Conservation (phyloP, 2,797 vertebrate species). For the Microcaecilia unicolor region DNA sequence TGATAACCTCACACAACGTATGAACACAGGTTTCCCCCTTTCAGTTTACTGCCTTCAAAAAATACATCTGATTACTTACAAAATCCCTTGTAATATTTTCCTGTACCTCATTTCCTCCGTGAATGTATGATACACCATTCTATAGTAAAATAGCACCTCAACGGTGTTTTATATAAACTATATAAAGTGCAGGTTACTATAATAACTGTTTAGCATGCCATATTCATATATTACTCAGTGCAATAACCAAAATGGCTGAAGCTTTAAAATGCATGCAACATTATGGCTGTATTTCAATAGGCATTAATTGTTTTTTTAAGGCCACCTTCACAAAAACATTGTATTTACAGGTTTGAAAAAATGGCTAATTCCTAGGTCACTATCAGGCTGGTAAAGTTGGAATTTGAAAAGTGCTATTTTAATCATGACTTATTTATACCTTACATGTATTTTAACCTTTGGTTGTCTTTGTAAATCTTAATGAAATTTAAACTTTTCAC, state of each 20-base stretch:
- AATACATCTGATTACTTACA: conserved; percentile 23
- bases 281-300: no score
- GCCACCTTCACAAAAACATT: conserved; percentile 35
- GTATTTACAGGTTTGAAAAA: conserved; percentile 46
- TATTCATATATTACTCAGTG: conserved; percentile 64
- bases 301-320: conserved; percentile 15
- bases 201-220: conserved; percentile 51
- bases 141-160: conserved; percentile 60
- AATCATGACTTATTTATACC: no score
- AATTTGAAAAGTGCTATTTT: no score
- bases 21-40: conserved; percentile 10
- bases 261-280: conserved; percentile 53
- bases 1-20: conserved; percentile 18
- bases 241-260: conserved; percentile 71
- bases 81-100: conserved; percentile 27
- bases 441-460: no score
- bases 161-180: conserved; percentile 53
- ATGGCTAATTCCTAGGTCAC: no score
- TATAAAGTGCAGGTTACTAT: conserved; percentile 77
- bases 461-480: no score
- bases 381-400: no score
- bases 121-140: conserved; percentile 34
- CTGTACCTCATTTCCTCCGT: conserved; percentile 45
- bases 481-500: no score
- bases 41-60: conserved; percentile 9